These are phyloP conservation scores for Cephus cinctus DNA, from an alignment of 1,140 invertebrate genomes.

Conservation along the genomic window DNA sequence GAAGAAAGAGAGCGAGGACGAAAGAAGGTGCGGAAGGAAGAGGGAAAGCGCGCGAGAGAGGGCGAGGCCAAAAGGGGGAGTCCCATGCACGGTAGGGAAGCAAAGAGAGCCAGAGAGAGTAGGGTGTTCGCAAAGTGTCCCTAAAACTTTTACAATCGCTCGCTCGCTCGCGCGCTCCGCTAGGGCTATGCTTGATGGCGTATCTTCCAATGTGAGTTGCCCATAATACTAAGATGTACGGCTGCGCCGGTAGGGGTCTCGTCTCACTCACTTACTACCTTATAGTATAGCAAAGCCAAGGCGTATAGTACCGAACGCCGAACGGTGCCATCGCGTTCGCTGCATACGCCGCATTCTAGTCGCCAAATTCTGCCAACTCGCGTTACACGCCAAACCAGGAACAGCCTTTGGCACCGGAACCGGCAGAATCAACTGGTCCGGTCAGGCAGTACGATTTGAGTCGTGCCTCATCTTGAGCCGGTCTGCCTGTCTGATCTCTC, in stretches of 20 bases:
- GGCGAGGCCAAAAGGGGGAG: background rate
- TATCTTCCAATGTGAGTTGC: constrained; percentile 76
- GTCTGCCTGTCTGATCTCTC: too few relatives aligned
- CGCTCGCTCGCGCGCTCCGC: constrained; percentile 51
- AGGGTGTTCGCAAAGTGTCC: constrained; percentile 62
- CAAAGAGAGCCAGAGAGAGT: constrained; percentile 24
- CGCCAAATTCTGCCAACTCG: background rate
- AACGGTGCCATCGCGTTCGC: constrained; percentile 42
- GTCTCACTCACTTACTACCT: constrained; percentile 48
- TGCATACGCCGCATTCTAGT: constrained; percentile 12
- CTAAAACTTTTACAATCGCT: constrained; percentile 70
- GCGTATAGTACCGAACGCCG: constrained; percentile 49
- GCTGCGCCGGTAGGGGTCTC: constrained; percentile 65
- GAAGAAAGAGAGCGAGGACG: constrained; percentile 36
- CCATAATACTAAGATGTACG: constrained; percentile 75
- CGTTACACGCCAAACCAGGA: background rate
- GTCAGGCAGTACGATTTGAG: too few relatives aligned
- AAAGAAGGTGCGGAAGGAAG: constrained; percentile 28
- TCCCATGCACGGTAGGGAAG: constrained; percentile 29
- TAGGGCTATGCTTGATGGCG: constrained; percentile 76
- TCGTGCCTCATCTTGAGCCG: too few relatives aligned
- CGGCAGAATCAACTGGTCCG: too few relatives aligned
- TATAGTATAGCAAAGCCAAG: constrained; percentile 54
- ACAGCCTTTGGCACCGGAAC: too few relatives aligned
- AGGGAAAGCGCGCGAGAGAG: constrained; percentile 29